A percentile compares a stretch with the other conserved stretches of the same genome.
Evolutionary conservation across 2,113 vertebrate species (phyloP).

Genomic region (Rostratula benghalensis): DNA sequence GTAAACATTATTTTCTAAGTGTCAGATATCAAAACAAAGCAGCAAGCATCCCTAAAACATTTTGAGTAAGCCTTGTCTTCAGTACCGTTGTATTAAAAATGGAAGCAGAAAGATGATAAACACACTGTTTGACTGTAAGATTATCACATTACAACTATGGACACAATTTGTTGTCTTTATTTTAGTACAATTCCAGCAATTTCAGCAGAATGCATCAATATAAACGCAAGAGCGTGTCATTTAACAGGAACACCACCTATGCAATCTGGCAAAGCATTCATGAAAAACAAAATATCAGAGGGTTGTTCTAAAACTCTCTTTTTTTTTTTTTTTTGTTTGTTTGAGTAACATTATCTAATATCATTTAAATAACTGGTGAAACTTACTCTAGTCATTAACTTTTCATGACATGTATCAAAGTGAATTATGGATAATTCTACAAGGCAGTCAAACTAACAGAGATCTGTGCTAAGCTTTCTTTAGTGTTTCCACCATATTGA

Average conservation of each 20-base stretch:
- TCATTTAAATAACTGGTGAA: neutral
- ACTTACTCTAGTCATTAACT: neutral
- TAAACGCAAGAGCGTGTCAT: neutral
- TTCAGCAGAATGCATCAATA: neutral
- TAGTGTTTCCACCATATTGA: neutral
- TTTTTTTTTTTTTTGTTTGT: neutral
- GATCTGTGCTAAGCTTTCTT: neutral
- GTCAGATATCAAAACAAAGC: neutral
- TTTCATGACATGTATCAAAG: neutral
- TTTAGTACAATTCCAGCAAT: neutral
- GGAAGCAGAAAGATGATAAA: neutral
- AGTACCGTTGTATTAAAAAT: neutral
- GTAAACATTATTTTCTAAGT: neutral
- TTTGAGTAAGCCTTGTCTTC: conserved; percentile 14
- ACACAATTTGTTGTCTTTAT: neutral
- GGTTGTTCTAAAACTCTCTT: neutral
- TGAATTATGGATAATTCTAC: neutral
- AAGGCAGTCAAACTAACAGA: neutral
- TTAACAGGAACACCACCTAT: neutral
- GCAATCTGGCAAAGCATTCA: neutral
- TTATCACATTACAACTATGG: neutral
- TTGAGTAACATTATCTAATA: neutral
- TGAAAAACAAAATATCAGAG: neutral
- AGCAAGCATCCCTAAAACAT: neutral
- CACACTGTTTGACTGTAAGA: neutral